Percentiles rank a stretch among this genome's conserved stretches.
These are phyloP conservation scores for Heliconius sara DNA, from an alignment of 2,888 invertebrate species.

Conservation along the genomic window DNA sequence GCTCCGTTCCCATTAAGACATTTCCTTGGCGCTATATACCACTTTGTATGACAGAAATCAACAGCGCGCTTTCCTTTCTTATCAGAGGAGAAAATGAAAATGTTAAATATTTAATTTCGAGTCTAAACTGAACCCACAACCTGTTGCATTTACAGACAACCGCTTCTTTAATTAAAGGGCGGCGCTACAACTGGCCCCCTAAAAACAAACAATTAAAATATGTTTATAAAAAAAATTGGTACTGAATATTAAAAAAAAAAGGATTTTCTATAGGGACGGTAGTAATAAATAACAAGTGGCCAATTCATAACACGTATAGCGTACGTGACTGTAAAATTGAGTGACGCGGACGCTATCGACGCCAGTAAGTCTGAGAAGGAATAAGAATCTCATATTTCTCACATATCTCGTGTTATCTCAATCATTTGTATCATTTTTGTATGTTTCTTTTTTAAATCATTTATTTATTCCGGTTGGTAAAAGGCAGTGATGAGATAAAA, in stretches of 20 bases:
- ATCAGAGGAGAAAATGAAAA: no score
- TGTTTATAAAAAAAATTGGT: not conserved
- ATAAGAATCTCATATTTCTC: constrained; percentile 22
- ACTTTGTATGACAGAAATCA: no score
- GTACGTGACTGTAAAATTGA: not conserved
- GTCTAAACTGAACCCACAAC: no score
- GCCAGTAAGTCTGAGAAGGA: constrained; percentile 26
- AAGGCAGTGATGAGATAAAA: not conserved
- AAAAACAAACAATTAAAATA: not conserved
- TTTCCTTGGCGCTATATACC: no score
- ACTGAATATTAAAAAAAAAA: not conserved
- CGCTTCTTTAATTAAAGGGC: no score
- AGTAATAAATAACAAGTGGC: not conserved
- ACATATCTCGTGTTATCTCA: constrained; percentile 11
- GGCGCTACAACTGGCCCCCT: no score
- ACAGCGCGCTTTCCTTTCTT: no score
- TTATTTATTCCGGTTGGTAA: not conserved
- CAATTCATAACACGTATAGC: not conserved
- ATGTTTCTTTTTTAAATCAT: not conserved
- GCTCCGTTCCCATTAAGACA: no score
- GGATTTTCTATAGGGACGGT: not conserved
- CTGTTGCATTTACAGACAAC: no score
- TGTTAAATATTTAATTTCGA: no score
- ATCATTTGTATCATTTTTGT: constrained; percentile 11
- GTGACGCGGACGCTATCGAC: constrained; percentile 29